These are phyloP conservation scores for Australoheros facetus DNA, from an alignment of 2,797 vertebrate genomes.

Conservation along the genomic window DNA sequence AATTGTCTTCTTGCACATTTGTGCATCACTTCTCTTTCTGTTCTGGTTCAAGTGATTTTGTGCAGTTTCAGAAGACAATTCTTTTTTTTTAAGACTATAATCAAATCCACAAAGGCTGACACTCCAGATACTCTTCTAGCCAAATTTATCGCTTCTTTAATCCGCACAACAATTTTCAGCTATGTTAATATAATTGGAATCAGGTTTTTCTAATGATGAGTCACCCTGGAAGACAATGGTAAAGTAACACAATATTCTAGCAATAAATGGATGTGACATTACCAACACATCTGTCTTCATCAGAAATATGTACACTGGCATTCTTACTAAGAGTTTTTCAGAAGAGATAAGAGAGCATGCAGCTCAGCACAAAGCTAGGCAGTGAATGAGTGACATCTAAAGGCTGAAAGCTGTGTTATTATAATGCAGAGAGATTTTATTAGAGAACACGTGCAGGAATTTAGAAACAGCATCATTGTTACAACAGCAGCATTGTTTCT, in stretches of 20 bases:
- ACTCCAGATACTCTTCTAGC: neutral
- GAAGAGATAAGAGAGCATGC: slow-evolving; percentile 52
- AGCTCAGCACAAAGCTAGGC: slow-evolving; percentile 45
- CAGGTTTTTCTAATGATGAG: neutral
- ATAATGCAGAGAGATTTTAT: slow-evolving; percentile 21
- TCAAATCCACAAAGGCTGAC: no score
- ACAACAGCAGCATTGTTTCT: slow-evolving; percentile 19
- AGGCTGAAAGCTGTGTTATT: slow-evolving; percentile 20
- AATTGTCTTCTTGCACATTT: neutral
- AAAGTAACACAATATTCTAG: fast-evolving
- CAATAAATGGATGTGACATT: neutral
- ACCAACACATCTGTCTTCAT: neutral
- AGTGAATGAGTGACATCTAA: slow-evolving; percentile 38
- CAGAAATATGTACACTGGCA: slow-evolving; percentile 10
- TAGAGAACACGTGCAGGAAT: slow-evolving; percentile 20
- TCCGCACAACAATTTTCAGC: neutral
- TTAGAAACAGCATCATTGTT: neutral
- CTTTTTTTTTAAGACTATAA: neutral
- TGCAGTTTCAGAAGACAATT: neutral
- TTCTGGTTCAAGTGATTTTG: neutral
- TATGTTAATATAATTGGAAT: neutral
- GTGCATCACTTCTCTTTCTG: neutral
- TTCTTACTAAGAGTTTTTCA: slow-evolving; percentile 54
- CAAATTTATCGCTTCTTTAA: fast-evolving
- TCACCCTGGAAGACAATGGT: neutral